These are phyloP conservation scores for Dissostichus mawsoni DNA, from an alignment of 2,113 vertebrate species.

Conservation along the genomic window DNA sequence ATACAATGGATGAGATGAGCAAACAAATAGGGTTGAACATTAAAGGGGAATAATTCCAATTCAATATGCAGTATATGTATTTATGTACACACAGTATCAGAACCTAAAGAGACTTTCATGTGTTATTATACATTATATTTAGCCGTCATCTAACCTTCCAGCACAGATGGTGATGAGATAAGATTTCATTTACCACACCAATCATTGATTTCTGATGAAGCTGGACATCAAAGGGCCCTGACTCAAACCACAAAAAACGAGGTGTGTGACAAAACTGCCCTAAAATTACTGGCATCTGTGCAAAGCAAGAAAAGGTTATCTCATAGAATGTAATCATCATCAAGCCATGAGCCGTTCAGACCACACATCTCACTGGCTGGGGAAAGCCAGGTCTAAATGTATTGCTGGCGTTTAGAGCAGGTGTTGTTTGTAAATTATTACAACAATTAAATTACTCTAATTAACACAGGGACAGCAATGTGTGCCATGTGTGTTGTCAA, in stretches of 20 bases:
- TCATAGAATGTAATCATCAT: conserved; percentile 58
- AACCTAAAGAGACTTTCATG: neutral
- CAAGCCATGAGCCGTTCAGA: conserved; percentile 57
- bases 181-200: conserved; percentile 12
- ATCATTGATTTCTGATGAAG: conserved; percentile 1
- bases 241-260: conserved; percentile 27
- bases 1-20: neutral
- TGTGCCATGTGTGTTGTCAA: neutral
- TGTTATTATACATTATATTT: neutral
- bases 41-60: conserved; percentile 3
- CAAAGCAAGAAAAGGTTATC: conserved; percentile 55
- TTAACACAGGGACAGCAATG: neutral
- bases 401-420: conserved; percentile 36
- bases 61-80: neutral
- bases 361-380: conserved; percentile 16
- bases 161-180: neutral
- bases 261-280: conserved; percentile 1
- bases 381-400: conserved; percentile 8
- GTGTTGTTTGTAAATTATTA: conserved; percentile 49
- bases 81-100: neutral
- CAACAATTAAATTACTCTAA: conserved; percentile 19
- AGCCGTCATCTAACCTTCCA: conserved; percentile 24
- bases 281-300: conserved; percentile 67
- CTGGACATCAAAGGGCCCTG: conserved; percentile 1
- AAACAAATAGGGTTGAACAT: conserved; percentile 17